These are phyloP conservation scores for Chiroxiphia lanceolata DNA, from an alignment of 2,797 vertebrate species.

Conservation along the genomic window DNA sequence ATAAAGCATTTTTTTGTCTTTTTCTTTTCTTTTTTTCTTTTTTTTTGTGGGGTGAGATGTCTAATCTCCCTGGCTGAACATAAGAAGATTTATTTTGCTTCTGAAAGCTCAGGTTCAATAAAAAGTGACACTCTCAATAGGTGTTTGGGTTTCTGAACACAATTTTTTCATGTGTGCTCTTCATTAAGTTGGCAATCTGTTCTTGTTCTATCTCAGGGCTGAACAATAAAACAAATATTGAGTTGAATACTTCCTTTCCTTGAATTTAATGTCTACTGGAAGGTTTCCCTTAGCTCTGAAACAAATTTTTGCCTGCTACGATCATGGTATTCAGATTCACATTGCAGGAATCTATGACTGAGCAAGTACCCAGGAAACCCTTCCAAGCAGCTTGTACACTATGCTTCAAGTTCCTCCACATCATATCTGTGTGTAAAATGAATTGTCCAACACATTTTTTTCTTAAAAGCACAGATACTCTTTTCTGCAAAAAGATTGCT, in stretches of 20 bases:
- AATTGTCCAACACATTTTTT: background rate
- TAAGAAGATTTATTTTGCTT: background rate
- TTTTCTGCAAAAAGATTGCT: background rate
- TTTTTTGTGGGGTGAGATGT: accelerated
- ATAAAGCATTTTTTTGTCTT: background rate
- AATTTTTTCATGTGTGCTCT: background rate
- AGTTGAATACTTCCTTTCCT: background rate
- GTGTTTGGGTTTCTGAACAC: background rate
- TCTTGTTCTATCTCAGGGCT: background rate
- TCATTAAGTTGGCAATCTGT: background rate
- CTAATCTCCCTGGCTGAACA: background rate
- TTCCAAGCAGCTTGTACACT: background rate
- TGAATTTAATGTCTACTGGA: background rate
- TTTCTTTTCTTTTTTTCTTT: background rate
- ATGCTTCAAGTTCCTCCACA: background rate
- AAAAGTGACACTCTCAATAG: background rate
- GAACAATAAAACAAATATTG: background rate
- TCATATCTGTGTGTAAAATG: background rate
- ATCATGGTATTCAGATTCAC: background rate
- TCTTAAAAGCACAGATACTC: background rate
- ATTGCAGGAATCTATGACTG: background rate
- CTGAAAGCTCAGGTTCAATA: background rate
- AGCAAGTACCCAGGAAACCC: background rate
- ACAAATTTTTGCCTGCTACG: background rate
- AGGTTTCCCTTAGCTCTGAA: background rate